A percentile compares a stretch with the other conserved stretches of the same genome.
phyloP scores from a whole-genome alignment of 2,888 invertebrate genomes.

The Oeneis ivallda region DNA sequence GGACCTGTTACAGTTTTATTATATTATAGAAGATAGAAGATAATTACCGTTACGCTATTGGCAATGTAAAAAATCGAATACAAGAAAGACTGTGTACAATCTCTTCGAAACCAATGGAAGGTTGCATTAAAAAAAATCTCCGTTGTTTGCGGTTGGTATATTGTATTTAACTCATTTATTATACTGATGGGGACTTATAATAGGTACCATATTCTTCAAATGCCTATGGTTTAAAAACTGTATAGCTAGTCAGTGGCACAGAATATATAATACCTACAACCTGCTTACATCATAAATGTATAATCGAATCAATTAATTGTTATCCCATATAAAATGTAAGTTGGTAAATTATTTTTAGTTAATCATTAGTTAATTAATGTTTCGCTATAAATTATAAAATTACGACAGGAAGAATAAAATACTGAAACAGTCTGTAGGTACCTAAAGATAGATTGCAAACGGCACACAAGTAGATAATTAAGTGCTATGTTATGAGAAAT shows the following conservation, averaged over 20 bases:
- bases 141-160: conserved; percentile 1
- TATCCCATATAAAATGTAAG: too few relatives aligned
- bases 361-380: too few relatives aligned
- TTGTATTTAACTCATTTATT: background rate
- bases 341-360: too few relatives aligned
- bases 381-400: background rate
- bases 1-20: too few relatives aligned
- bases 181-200: background rate
- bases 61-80: conserved; percentile 36
- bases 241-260: too few relatives aligned
- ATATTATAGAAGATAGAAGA: too few relatives aligned
- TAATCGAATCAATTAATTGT: too few relatives aligned
- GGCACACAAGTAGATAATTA: conserved; percentile 16
- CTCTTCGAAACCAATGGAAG: conserved; percentile 31
- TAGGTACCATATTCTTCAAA: too few relatives aligned
- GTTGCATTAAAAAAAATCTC: conserved; percentile 33
- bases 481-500: background rate
- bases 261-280: too few relatives aligned
- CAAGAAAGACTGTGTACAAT: conserved; percentile 28
- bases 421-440: background rate
- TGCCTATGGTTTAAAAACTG: too few relatives aligned
- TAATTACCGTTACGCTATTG: conserved; percentile 39
- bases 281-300: too few relatives aligned
- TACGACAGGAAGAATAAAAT: conserved; percentile 25
- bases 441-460: too few relatives aligned